Percentiles rank a stretch among this genome's conserved stretches.
Conservation (phyloP, 1,140 invertebrate species). For the Drosophila nasuta region DNA sequence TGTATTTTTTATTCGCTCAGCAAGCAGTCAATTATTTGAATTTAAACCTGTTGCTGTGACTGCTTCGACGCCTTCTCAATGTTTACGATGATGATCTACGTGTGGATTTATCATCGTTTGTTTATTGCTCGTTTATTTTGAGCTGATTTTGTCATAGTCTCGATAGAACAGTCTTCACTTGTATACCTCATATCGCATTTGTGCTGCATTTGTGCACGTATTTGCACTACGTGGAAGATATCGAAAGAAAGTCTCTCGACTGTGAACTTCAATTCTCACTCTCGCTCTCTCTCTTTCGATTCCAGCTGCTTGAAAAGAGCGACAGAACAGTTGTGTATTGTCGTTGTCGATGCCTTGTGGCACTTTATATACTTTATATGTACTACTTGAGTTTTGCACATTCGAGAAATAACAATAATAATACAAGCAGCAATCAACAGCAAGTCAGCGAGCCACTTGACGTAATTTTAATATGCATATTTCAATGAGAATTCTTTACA, state of each 20-base stretch:
- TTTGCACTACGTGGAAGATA: slow-evolving; percentile 34
- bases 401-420: slow-evolving; percentile 25
- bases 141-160: slow-evolving; percentile 46
- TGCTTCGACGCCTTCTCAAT: not conserved
- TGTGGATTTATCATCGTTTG: not conserved
- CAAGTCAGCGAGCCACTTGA: slow-evolving; percentile 43
- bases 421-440: slow-evolving; percentile 28
- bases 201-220: slow-evolving; percentile 9
- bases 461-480: slow-evolving; percentile 38
- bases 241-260: slow-evolving; percentile 13
- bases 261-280: slow-evolving; percentile 13
- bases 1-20: too few species aligned
- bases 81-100: not conserved
- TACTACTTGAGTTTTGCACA: slow-evolving; percentile 12
- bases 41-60: not conserved
- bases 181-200: not conserved
- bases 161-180: not conserved
- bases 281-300: slow-evolving; percentile 1
- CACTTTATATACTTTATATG: slow-evolving; percentile 7
- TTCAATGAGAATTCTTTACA: slow-evolving; percentile 15
- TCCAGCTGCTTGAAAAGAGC: slow-evolving; percentile 4
- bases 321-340: slow-evolving; percentile 2
- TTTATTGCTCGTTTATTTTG: slow-evolving; percentile 41
- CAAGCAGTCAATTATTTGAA: too few species aligned
- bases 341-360: slow-evolving; percentile 16